phyloP scores from a whole-genome alignment of 2,888 invertebrate species.

The Pimpla rufipes region DNA sequence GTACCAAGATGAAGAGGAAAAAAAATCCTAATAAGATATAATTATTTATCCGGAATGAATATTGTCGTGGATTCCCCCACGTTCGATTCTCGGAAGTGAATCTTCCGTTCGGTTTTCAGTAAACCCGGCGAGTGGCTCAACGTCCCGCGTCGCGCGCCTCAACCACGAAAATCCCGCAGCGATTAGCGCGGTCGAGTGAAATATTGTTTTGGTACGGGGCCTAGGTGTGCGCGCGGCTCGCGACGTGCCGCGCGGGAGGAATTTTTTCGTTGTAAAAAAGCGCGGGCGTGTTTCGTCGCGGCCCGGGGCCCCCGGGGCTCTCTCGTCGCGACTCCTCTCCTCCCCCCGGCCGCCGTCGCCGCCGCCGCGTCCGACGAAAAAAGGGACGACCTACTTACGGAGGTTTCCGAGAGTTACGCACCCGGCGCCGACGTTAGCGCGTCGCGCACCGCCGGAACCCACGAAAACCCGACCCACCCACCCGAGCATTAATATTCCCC shows the following conservation, averaged over 20 bases:
- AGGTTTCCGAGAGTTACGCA: slow-evolving; percentile 51
- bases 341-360: slow-evolving; percentile 26
- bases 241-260: not conserved
- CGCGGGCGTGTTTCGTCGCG: slow-evolving; percentile 49
- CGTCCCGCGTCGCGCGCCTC: too few species aligned
- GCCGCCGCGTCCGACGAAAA: slow-evolving; percentile 64
- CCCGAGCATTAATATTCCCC: slow-evolving; percentile 42
- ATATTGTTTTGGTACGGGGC: slow-evolving; percentile 1
- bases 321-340: too few species aligned
- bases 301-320: too few species aligned
- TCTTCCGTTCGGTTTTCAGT: not conserved
- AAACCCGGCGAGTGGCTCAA: not conserved
- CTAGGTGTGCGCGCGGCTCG: too few species aligned
- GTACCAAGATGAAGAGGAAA: too few species aligned
- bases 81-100: not conserved
- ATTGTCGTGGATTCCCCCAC: too few species aligned
- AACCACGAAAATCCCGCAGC: not conserved
- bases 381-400: slow-evolving; percentile 71
- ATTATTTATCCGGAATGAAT: not conserved
- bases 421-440: too few species aligned
- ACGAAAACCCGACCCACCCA: slow-evolving; percentile 49
- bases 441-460: not conserved
- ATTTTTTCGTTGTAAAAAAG: slow-evolving; percentile 44
- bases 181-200: not conserved
- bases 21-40: too few species aligned